Evolutionary conservation across 2,113 vertebrate genomes (phyloP), one percentile per base, ranked within the genome.

Genomic region (Catharus minimus): DNA sequence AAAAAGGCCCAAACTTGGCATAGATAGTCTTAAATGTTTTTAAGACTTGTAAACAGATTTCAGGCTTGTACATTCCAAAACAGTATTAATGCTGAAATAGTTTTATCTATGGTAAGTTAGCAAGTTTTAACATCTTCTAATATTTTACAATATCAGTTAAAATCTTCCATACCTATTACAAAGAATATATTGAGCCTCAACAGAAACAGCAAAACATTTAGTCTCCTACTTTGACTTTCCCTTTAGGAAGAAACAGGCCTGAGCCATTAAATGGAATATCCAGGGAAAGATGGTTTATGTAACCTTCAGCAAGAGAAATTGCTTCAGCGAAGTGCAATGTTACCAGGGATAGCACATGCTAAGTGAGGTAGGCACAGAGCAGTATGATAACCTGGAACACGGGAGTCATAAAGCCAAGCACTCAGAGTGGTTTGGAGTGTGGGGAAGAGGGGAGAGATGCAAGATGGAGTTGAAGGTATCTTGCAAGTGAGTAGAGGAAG

Each of bases 391-490:
- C 17, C 23, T 53, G 46, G 55, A 56, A 69, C 33, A 18, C 11
- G 14, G 30, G n/a, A 46, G 16, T 41, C 14, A 27, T 17, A 44
- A 76, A 69, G 50, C 27, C 7, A 7, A 75, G 58, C 12, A 4
- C 38, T 32, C 0, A 0, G 33, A 5, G 32, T 14, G 41, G 11
- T 50, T 36, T 87, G 75, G 49, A 72, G 39, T 11, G 44, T 23
- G 36, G 28, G 38, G 52, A 81, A 38, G 10, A 74, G 39, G 62
- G n/a, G 0, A 0, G 36, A 82, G 30, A 6, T 38, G 57, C 11
- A n/a, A 75, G 32, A 27, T 44, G 28, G 27, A 30, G 53, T 32
- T 84, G 24, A 66, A 73, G 50, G 28, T 18, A 44, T 23, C 44
- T 43, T 73, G 50, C 30, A 68, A 28, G 32, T 8, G 32, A 69